Evolutionary conservation across 2,888 invertebrate genomes (phyloP).

Genomic region (Nineta flava): DNA sequence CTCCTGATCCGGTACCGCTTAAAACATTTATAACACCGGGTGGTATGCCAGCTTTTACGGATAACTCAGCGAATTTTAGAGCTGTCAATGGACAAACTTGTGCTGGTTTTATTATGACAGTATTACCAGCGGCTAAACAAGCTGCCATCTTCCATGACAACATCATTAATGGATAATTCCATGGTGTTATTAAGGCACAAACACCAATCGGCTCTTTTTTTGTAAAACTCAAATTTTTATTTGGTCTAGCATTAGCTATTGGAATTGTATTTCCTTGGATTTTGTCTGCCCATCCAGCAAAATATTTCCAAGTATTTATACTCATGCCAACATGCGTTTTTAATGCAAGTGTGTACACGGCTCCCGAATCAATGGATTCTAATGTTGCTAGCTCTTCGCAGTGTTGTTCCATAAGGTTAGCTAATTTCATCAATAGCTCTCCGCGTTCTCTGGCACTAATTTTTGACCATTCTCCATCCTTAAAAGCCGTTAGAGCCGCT

Average conservation of each 20-base stretch:
- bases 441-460: slow-evolving; percentile 88
- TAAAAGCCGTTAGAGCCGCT: slow-evolving; percentile 77
- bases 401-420: slow-evolving; percentile 88
- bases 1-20: slow-evolving; percentile 61
- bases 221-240: slow-evolving; percentile 75
- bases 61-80: slow-evolving; percentile 85
- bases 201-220: slow-evolving; percentile 87
- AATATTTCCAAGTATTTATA: slow-evolving; percentile 91
- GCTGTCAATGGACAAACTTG: slow-evolving; percentile 86
- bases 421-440: slow-evolving; percentile 62
- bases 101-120: slow-evolving; percentile 91
- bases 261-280: slow-evolving; percentile 86
- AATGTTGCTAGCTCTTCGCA: slow-evolving; percentile 91
- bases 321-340: slow-evolving; percentile 98
- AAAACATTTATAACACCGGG: slow-evolving; percentile 89
- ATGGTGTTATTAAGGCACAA: slow-evolving; percentile 84
- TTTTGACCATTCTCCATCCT: slow-evolving; percentile 83
- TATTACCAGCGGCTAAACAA: slow-evolving; percentile 91
- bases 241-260: slow-evolving; percentile 81
- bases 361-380: slow-evolving; percentile 86
- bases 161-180: slow-evolving; percentile 99
- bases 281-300: slow-evolving; percentile 95
- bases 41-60: slow-evolving; percentile 82
- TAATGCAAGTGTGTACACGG: slow-evolving; percentile 88
- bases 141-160: slow-evolving; percentile 98